Evolutionary conservation across 1,140 invertebrate genomes (phyloP), one percentile per base, ranked within the genome.

Genomic region (Rhynchophorus ferrugineus): DNA sequence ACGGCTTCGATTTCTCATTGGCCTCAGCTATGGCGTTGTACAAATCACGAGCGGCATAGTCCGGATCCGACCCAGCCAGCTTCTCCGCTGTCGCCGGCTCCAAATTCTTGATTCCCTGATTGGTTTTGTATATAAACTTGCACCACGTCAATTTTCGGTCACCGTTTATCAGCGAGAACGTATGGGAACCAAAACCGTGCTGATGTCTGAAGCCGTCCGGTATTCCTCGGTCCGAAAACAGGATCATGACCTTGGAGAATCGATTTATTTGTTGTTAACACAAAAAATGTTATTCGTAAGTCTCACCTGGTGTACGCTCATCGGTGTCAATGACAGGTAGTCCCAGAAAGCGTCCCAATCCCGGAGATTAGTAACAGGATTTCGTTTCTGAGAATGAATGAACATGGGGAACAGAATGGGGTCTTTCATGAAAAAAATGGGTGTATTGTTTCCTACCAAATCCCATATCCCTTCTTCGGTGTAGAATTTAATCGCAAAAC

Each of bases 381-480:
- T 94, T 54, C 89, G 75, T 67, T 94, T 95, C 67, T 93, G 90
- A 1, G 84, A 86, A 61, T 90, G 87, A 53, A 91, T 84, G 59
- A 91, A 87, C 57, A 79, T 83, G 1, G 87, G 84, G 68, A 95
- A 94, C 5, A 91, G 70, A 11, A 91, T 74, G 0, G 91, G 87
- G 71, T 95, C 92, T n/a, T 89, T 78, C 58, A 94, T 81, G 68
- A 93, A 95, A 71, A 92, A 94, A 44, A 95, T 87, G 0, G 91
- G 91, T 3, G 88, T 93, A 66, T 94, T 95, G 68, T 92, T 93
- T 2, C 90, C 89, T 18, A 91, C 88, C 36, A 94, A 64, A 71
- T 95, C 91, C 90, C 91, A 95, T 64, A 89, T 89, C 34, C 91
- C 91, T 49, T 93, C 87, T 44, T 94, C 89, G 0, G 89, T 90